phyloP scores from a whole-genome alignment of 1,140 invertebrate genomes.

The Delia radicum region DNA sequence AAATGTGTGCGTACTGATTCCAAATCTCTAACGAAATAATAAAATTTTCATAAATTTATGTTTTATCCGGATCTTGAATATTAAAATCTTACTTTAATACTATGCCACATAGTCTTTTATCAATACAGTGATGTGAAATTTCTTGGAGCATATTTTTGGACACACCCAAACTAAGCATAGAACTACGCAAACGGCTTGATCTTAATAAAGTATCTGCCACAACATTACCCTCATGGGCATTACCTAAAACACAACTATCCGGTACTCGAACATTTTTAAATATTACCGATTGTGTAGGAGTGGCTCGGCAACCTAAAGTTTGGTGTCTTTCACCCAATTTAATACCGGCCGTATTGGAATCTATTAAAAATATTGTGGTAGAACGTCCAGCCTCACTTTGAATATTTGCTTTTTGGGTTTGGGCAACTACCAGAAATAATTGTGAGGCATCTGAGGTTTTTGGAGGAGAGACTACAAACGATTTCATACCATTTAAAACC shows the following conservation, averaged over 20 bases:
- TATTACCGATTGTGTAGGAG: conserved; percentile 46
- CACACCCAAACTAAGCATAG: conserved; percentile 34
- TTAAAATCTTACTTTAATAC: conserved; percentile 36
- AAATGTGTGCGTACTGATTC: conserved; percentile 62
- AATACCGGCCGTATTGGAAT: conserved; percentile 69
- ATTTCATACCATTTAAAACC: conserved; percentile 59
- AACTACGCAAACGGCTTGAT: conserved; percentile 35
- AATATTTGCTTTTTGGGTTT: conserved; percentile 41
- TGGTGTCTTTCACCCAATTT: conserved; percentile 64
- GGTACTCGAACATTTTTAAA: conserved; percentile 59
- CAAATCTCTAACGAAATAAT: conserved; percentile 58
- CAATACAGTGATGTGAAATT: conserved; percentile 47
- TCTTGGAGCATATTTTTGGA: conserved; percentile 42
- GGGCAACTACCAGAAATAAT: conserved; percentile 59
- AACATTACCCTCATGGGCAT: conserved; percentile 39
- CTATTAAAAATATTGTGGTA: conserved; percentile 76
- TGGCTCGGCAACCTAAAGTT: conserved; percentile 67
- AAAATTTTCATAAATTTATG: neutral
- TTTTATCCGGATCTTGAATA: neutral
- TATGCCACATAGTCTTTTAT: conserved; percentile 64
- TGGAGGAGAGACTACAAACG: conserved; percentile 53
- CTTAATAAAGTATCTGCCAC: conserved; percentile 38
- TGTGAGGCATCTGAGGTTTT: conserved; percentile 52
- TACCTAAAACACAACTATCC: conserved; percentile 41
- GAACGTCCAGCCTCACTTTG: conserved; percentile 40